Evolutionary conservation across 2,888 invertebrate species (phyloP), one percentile per base, ranked within the genome.

Genomic region (Mythimna pallens): DNA sequence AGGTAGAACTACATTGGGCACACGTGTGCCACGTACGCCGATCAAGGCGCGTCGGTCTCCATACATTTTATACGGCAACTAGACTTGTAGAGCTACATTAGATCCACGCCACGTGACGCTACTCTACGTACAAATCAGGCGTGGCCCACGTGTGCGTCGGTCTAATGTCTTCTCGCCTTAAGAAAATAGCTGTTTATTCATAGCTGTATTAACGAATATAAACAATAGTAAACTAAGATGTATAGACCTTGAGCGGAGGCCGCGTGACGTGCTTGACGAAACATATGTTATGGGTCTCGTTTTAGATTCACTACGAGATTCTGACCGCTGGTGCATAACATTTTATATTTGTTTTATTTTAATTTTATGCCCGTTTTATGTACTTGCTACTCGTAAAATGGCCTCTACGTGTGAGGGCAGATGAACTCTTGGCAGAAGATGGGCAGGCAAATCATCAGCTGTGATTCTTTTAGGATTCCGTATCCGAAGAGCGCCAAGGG

Each of bases 231-330:
- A 66, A 70, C 50, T 55, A 64, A 64, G 63, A 52, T 25, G 6
- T 10, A 22, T 10, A 34, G 66, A 50, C 84, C 81, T 82, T 84
- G 84, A 22, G 9, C n/a, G 62, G 70, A 82, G 83, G 81, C 64
- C 76, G 12, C 0, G 25, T 84, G 85, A 84, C 80, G 84, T 63
- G 59, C 30, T 17, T 65, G 52, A 71, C 72, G 73, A 71, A 76
- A 80, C 78, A 71, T 63, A 58, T 70, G 73, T 47, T 20, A 54
- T 54, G 67, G 65, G 47, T 47, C 71, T 68, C 57, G 66, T 64
- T 47, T 70, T 75, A 79, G 75, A 79, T 66, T 25, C 10, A 59
- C 54, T 52, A 12, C 50, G 12, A 50, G 63, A 50, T 73, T 59
- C 55, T 57, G 34, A 78, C 52, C 54, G 58, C 62, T 52, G 25